These are phyloP conservation scores for Megalonaias nervosa DNA, from an alignment of 1,140 invertebrate genomes.

Conservation along the genomic window DNA sequence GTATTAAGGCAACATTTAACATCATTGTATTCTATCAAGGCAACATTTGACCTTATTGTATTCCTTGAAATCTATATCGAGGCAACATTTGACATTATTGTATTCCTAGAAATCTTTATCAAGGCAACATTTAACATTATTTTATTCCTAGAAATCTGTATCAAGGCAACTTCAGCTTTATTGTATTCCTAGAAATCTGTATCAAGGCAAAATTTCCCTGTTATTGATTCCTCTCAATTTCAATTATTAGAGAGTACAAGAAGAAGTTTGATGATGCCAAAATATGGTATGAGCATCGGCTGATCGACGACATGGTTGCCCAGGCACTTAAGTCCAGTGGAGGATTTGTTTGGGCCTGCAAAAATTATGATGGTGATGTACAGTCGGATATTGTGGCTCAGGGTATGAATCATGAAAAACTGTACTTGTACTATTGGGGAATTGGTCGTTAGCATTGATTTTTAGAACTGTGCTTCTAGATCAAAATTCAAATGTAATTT, in stretches of 20 bases:
- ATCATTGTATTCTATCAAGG: too few species aligned
- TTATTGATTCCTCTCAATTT: too few species aligned
- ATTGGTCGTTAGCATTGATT: background rate
- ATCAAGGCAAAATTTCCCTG: too few species aligned
- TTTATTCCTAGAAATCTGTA: too few species aligned
- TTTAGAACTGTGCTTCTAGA: background rate
- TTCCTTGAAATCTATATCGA: too few species aligned
- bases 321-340: slow-evolving; percentile 98
- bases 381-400: slow-evolving; percentile 98
- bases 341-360: slow-evolving; percentile 99
- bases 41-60: too few species aligned
- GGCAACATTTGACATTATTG: too few species aligned
- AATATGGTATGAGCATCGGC: slow-evolving; percentile 98
- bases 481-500: background rate
- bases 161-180: too few species aligned
- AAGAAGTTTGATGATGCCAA: slow-evolving; percentile 85
- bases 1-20: too few species aligned
- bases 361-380: slow-evolving; percentile 99
- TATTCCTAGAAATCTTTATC: too few species aligned
- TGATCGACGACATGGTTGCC: slow-evolving; percentile 99
- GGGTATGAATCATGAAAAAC: slow-evolving; percentile 72
- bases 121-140: too few species aligned
- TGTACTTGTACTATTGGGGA: background rate
- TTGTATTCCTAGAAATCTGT: too few species aligned
- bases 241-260: slow-evolving; percentile 83